Evolutionary conservation across 2,113 vertebrate genomes (phyloP), one percentile per base, ranked within the genome.

Genomic region (Hyperopisus bebe): DNA sequence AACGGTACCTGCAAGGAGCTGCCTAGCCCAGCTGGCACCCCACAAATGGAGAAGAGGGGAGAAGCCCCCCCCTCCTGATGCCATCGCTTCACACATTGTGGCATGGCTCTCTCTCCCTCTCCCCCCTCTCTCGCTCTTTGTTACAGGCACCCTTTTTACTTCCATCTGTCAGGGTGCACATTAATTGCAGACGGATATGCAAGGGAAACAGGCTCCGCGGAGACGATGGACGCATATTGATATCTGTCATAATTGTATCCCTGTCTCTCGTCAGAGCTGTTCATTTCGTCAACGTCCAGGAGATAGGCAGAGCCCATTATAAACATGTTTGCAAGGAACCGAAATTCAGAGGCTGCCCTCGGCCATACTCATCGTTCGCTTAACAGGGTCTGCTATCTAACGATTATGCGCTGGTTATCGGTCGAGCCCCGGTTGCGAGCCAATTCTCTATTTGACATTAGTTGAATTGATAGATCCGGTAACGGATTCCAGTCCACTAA

Each of bases 141-240:
- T 94, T 94, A 94, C 92, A 91, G 92, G 92, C 92, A 94, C 94
- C 70, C 95, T 95, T 86, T 95, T 93, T 93, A 92, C 70, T 93
- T 95, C 95, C 95, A 95, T 95, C 95, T 96, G 94, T 94, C 94
- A 95, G 91, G 94, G 93, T 94, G 92, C 92, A 95, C 94, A 95
- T 94, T 96, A 95, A 96, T 96, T 96, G 94, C 94, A 88, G 92
- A 93, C 92, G 94, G 94, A 95, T 95, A 95, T 94, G 95, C 94
- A 93, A 88, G 91, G 94, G 94, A 93, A 91, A 94, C 87, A 17
- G 87, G 47, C 94, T 95, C 94, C 90, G 91, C 93, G 93, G 94
- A 94, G 85, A 94, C 94, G 94, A 94, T 93, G 94, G 93, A 95
- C 94, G 94, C 94, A 95, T 94, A 94, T 92, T 94, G 92, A 94